These are phyloP conservation scores for Rhynchophorus ferrugineus DNA, from an alignment of 1,140 invertebrate genomes.

Conservation along the genomic window DNA sequence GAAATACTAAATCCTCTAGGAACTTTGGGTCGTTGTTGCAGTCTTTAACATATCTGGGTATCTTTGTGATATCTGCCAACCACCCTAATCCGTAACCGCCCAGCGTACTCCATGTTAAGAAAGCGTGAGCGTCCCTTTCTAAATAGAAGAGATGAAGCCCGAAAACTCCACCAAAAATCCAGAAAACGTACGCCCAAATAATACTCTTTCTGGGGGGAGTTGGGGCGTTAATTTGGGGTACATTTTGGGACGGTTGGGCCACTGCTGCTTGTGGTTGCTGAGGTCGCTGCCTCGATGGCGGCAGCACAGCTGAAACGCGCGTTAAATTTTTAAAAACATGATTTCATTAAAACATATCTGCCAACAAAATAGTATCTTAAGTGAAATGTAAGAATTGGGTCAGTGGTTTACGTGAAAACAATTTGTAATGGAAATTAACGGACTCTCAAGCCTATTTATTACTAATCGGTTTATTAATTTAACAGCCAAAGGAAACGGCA, in stretches of 20 bases:
- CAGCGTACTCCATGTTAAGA: slow-evolving; percentile 77
- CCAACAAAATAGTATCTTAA: no score
- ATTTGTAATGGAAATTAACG: no score
- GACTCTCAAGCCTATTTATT: no score
- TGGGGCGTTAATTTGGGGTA: background rate
- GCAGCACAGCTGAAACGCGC: no score
- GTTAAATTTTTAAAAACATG: no score
- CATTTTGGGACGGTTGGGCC: background rate
- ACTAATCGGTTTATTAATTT: no score
- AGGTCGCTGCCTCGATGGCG: no score
- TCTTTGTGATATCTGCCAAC: slow-evolving; percentile 75
- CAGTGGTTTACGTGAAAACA: no score
- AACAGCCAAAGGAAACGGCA: no score
- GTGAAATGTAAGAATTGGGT: no score
- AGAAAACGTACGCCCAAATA: slow-evolving; percentile 69
- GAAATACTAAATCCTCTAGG: slow-evolving; percentile 55
- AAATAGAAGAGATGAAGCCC: slow-evolving; percentile 90
- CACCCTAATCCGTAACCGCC: slow-evolving; percentile 85
- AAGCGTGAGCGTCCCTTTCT: slow-evolving; percentile 79
- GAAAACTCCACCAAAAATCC: slow-evolving; percentile 83
- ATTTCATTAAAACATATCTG: no score
- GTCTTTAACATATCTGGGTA: slow-evolving; percentile 81
- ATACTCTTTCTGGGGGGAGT: slow-evolving; percentile 52
- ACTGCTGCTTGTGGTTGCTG: background rate
- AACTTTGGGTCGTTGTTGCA: slow-evolving; percentile 73